phyloP scores from a whole-genome alignment of 2,113 vertebrate genomes.

The Donacobius atricapilla region DNA sequence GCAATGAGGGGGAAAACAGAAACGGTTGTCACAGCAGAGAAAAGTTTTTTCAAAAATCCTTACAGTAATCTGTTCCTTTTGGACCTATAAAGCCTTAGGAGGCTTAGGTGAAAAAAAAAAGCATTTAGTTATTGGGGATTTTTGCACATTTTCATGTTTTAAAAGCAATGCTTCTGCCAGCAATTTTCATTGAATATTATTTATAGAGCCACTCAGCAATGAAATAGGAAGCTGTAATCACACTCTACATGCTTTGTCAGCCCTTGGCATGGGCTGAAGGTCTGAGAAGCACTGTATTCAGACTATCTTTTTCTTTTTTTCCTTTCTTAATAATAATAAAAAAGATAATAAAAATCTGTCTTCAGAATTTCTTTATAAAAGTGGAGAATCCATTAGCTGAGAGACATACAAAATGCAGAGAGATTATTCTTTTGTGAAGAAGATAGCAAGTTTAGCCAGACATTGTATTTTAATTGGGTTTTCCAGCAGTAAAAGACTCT shows the following conservation, averaged over 20 bases:
- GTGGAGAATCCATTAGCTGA: conserved; percentile 7
- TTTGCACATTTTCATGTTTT: neutral
- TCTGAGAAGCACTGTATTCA: neutral
- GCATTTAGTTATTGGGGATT: neutral
- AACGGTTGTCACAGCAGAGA: neutral
- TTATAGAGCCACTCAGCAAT: conserved; percentile 35
- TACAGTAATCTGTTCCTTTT: neutral
- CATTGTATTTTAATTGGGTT: conserved; percentile 25
- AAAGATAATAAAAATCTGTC: neutral
- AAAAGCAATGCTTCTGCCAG: conserved; percentile 13
- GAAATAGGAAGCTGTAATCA: conserved; percentile 24
- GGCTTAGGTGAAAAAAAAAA: neutral
- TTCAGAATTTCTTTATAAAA: neutral
- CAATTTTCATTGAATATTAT: conserved; percentile 36
- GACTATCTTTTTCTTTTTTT: neutral
- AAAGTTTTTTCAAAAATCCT: neutral
- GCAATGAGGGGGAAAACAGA: neutral
- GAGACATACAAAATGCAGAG: neutral
- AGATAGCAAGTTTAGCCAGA: neutral
- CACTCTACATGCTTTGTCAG: neutral
- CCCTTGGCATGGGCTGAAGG: conserved; percentile 6
- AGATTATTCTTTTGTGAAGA: neutral
- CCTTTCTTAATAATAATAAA: neutral
- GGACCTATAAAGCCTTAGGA: neutral
- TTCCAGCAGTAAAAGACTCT: neutral